Evolutionary conservation across 2,797 vertebrate genomes (phyloP), one percentile per base, ranked within the genome.

Genomic region (Pseudomugil gertrudae): DNA sequence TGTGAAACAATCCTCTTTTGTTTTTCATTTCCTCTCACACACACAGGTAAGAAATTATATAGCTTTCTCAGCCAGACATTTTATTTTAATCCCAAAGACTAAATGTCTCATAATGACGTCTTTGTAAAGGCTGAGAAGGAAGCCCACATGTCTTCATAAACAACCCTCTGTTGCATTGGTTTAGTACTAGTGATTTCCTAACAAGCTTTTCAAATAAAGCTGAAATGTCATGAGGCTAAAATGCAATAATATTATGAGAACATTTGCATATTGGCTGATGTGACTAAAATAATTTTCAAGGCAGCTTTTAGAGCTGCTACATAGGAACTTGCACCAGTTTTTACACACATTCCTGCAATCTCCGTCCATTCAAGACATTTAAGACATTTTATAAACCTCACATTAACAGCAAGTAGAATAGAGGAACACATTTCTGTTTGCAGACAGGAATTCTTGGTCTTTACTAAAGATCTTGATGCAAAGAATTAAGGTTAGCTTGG

Each of bases 21-120:
- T 68, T 62, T 50, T 73, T 69, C 57, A 45, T 70, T 76, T 57
- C 52, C 66, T 45, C 27, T 15, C 53, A 56, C 53, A 30, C 62
- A 63, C 21, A 35, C 56, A 68, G 45, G 55, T 40, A 40, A 55
- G 50, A 76, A 73, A 82, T 80, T n/a, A 79, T 74, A 63, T 63
- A 68, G 65, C 38, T 64, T 60, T 76, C 74, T 74, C 60, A 78
- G 79, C 48, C 60, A 40, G 60, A 85, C 69, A 79, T 56, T 66
- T 76, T 86, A 83, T 87, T 87, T 84, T 81, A 78, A 86, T 64
- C 65, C 79, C 55, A 51, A 76, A 77, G 74, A 80, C 75, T 80
- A 89, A 82, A 90, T 90, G 85, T 89, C 72, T 83, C 79, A 81
- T 85, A 90, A 90, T 79, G 77, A 63, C 68, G 71, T 87, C 84